Base-by-base conservation (phyloP, 1,140 invertebrate species). In the Cydia pomonella region DNA sequence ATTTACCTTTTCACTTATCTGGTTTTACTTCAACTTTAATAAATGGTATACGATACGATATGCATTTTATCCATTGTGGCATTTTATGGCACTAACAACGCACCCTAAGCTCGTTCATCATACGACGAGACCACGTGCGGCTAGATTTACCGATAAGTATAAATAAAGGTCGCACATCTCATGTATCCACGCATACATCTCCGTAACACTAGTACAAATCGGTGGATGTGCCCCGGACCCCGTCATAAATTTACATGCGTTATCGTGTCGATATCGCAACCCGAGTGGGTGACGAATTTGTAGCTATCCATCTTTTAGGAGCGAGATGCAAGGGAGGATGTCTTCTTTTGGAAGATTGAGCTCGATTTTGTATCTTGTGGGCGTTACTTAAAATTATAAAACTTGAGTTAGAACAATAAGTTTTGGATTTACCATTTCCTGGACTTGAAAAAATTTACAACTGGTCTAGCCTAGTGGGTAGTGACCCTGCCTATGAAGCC, bases 81-180 rank as follows among this genome's bases (percentile, higher is more conserved):
- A 50, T 16, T 47, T 64, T 53, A 23, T 71, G 16, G 13, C 41
- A 62, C 44, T 76, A 71, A 69, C 69, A 18, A 47, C 75, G 16
- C 25, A 73, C 25, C 73, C 25, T 71, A 63, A 27, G 44, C 47
- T 69, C 77, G 76, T 82, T 77, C 74, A 81, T 82, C 76, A 81
- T 81, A 80, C 78, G 21, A 18, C 69, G 47, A 50, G 75, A 77
- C 78, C 84, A 81, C 79, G 78, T 79, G 84, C 76, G 79, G 79
- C 80, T 82, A 84, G 82, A 86, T 87, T 74, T 64, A 79, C 72
- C 78, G 85, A 88, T 87, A 87, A 84, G 77, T 77, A 81, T 81
- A 81, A 83, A 87, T 79, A 79, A 81, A 84, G 77, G 78, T 50
- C 81, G 69, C 78, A 79, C 76, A 77, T 84, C 80, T 82, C 72